Conservation (phyloP, 2,797 vertebrate species). For the Sebastes hubbsi region DNA sequence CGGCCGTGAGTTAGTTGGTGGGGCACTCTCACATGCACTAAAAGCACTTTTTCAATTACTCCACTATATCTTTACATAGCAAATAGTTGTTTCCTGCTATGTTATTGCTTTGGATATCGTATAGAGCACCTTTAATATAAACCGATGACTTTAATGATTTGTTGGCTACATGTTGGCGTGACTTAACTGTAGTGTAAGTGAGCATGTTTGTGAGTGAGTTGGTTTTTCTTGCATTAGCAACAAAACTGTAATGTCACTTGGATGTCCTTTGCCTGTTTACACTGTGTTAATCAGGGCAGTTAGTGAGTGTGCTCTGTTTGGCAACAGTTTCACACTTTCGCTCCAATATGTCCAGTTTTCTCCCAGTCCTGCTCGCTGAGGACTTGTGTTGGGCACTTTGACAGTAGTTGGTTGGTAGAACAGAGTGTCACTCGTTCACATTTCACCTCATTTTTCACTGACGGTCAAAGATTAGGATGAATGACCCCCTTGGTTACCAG, state of each 20-base stretch:
- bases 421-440: not conserved
- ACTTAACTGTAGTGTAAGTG: not conserved
- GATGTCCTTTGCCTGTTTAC: not conserved
- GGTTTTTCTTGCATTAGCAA: not conserved
- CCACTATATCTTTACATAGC: not conserved
- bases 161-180: not conserved
- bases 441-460: constrained; percentile 15
- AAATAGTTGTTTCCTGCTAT: not conserved
- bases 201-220: not conserved
- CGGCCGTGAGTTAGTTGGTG: fast-evolving
- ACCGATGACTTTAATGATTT: not conserved
- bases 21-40: not conserved
- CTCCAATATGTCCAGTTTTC: not conserved
- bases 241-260: not conserved
- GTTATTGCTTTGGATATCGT: no score
- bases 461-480: constrained; percentile 10
- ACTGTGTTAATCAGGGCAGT: not conserved
- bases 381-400: not conserved
- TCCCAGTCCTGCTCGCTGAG: not conserved
- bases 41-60: not conserved
- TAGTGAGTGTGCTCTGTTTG: not conserved
- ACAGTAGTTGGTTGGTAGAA: not conserved
- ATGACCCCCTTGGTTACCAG: not conserved
- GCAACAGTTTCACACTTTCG: not conserved
- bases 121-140: not conserved